These are phyloP conservation scores for Spea multiplicata DNA, from an alignment of 2,113 vertebrate genomes.

Conservation along the genomic window DNA sequence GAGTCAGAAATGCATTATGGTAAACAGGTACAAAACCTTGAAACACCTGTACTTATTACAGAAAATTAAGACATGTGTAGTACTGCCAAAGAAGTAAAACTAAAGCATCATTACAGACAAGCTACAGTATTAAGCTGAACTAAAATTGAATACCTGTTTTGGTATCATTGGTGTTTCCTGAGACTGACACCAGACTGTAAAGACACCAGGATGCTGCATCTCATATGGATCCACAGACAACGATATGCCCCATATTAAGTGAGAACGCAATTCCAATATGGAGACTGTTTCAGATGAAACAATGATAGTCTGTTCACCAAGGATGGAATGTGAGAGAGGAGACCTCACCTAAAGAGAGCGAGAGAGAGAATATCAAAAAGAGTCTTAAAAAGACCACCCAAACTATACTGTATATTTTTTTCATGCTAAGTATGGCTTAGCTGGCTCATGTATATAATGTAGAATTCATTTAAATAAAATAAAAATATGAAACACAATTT, in stretches of 20 bases:
- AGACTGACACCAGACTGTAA: slow-evolving; percentile 57
- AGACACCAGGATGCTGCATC: slow-evolving; percentile 44
- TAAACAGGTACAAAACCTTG: too few species aligned
- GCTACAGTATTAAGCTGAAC: not conserved
- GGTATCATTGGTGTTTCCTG: slow-evolving; percentile 47
- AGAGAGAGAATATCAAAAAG: too few species aligned
- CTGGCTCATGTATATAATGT: too few species aligned
- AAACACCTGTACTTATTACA: too few species aligned
- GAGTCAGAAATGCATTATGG: not conserved
- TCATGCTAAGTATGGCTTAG: too few species aligned
- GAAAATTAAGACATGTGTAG: too few species aligned
- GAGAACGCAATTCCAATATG: slow-evolving; percentile 57
- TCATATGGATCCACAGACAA: slow-evolving; percentile 50
- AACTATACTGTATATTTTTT: too few species aligned
- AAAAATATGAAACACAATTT: too few species aligned
- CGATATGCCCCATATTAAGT: slow-evolving; percentile 61
- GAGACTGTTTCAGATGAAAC: slow-evolving; percentile 70
- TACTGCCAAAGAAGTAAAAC: not conserved
- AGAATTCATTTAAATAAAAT: too few species aligned
- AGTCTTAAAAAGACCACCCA: too few species aligned
- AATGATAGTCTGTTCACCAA: slow-evolving; percentile 69
- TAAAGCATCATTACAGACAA: not conserved
- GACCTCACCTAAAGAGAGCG: slow-evolving; percentile 63
- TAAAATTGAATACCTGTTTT: slow-evolving; percentile 61
- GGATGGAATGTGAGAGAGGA: slow-evolving; percentile 67